Conservation (phyloP, 2,888 invertebrate genomes). For the Syrista parreyssii region DNA sequence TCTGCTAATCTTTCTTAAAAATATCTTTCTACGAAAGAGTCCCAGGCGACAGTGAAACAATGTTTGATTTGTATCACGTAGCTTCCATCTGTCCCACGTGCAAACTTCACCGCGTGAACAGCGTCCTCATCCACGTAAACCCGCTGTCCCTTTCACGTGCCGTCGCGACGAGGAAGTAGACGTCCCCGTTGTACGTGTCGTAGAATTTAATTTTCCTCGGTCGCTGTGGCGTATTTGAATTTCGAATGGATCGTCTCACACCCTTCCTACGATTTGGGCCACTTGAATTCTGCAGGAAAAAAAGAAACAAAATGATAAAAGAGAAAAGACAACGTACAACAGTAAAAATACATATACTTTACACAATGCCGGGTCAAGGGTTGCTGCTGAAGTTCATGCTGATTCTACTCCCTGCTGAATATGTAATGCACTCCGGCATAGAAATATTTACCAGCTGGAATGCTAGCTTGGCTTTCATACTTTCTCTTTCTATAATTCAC, state of each 20-base stretch:
- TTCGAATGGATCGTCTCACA: neutral
- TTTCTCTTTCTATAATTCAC: neutral
- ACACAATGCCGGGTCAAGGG: neutral
- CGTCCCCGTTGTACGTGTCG: neutral
- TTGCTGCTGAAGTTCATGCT: neutral
- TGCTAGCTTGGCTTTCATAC: neutral
- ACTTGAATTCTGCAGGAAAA: neutral
- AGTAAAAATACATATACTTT: neutral
- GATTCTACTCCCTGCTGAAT: neutral
- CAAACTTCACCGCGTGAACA: neutral
- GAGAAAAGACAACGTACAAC: too few relatives aligned
- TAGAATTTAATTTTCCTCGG: neutral
- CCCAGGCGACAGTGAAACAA: neutral
- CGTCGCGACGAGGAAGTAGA: neutral
- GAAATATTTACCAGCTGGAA: neutral
- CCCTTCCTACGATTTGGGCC: neutral
- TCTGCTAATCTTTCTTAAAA: neutral
- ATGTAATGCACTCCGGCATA: neutral
- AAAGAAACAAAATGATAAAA: neutral
- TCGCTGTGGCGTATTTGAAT: neutral
- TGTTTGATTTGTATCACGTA: neutral
- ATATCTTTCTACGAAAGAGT: neutral
- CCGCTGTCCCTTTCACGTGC: neutral
- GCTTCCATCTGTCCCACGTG: neutral
- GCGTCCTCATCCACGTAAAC: neutral